Conservation (phyloP, 2,113 vertebrate genomes). For the Trichechus manatus region DNA sequence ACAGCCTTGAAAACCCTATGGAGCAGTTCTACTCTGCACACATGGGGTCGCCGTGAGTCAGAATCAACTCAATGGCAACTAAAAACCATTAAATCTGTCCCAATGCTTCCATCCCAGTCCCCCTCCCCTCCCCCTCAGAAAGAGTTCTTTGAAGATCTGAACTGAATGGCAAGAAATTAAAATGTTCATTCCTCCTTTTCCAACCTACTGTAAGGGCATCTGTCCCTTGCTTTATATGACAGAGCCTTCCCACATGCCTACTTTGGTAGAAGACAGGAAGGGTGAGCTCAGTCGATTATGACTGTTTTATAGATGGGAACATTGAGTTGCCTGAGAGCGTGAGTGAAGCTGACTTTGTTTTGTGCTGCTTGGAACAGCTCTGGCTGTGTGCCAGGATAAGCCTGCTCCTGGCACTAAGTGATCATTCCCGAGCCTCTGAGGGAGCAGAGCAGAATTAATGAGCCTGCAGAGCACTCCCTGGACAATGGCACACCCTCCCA, state of each 20-base stretch:
- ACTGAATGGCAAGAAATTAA: not conserved
- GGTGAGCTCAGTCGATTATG: not conserved
- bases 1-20: not conserved
- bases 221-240: not conserved
- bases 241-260: not conserved
- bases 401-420: not conserved
- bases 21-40: not conserved
- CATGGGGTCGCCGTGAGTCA: not conserved
- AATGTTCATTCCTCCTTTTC: not conserved
- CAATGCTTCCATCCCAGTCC: not conserved
- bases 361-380: not conserved
- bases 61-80: not conserved
- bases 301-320: not conserved
- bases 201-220: no score
- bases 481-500: not conserved
- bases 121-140: not conserved
- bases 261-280: not conserved
- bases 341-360: constrained; percentile 35
- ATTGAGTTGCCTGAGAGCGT: not conserved
- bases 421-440: not conserved
- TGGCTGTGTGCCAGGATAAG: constrained; percentile 11
- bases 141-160: not conserved
- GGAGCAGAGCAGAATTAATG: not conserved
- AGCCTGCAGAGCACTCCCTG: not conserved
- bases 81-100: not conserved